These are phyloP conservation scores for Pollenia angustigena DNA, from an alignment of 2,888 invertebrate species.

Conservation along the genomic window DNA sequence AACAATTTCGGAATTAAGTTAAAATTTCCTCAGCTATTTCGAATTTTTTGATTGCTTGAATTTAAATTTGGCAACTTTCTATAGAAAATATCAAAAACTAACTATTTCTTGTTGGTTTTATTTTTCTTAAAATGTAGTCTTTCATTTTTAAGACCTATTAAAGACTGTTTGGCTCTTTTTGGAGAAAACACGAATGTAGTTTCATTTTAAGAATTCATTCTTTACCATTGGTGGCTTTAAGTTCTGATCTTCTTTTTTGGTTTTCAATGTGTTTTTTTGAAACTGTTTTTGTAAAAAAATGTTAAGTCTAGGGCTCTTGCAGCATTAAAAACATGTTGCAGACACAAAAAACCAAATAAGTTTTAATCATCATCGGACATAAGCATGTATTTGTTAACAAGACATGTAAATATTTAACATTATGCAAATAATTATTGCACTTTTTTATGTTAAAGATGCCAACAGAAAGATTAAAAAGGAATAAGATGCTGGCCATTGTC, in stretches of 20 bases:
- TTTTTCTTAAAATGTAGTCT: background rate
- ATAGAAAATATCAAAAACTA: too few species aligned
- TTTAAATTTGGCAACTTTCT: too few species aligned
- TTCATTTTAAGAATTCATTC: background rate
- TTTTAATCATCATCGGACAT: slow-evolving; percentile 64
- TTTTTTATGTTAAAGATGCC: slow-evolving; percentile 39
- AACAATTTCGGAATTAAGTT: too few species aligned
- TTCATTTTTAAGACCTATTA: background rate
- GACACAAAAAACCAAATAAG: slow-evolving; percentile 33
- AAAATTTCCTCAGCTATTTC: too few species aligned
- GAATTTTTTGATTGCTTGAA: too few species aligned
- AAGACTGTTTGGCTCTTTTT: too few species aligned
- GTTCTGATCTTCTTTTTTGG: background rate
- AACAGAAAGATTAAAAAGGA: slow-evolving; percentile 24
- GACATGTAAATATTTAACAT: slow-evolving; percentile 72
- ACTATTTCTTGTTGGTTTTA: background rate
- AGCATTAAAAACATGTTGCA: slow-evolving; percentile 4
- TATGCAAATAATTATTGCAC: slow-evolving; percentile 71
- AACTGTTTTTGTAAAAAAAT: background rate
- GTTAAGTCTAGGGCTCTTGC: background rate
- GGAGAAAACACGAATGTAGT: too few species aligned
- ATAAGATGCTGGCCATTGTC: slow-evolving; percentile 16
- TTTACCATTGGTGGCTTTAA: background rate
- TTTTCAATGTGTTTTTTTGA: background rate
- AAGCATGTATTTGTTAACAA: slow-evolving; percentile 73